A percentile compares a stretch with the other conserved stretches of the same genome.
phyloP scores from a whole-genome alignment of 2,888 invertebrate species.

The Caenorhabditis uteleia region DNA sequence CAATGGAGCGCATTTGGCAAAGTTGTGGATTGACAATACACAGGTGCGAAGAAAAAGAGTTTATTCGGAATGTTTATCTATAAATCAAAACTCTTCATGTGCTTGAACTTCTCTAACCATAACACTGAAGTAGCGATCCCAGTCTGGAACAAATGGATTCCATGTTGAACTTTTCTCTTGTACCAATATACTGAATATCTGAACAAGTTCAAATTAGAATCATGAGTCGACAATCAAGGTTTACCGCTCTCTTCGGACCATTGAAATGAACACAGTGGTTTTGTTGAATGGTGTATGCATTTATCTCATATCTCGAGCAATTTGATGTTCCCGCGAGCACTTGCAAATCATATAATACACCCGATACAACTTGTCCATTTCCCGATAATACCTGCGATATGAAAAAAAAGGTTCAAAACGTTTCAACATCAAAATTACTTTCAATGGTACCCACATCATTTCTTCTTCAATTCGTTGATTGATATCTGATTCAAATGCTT shows the following conservation, averaged over 20 bases:
- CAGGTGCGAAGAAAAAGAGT: no score
- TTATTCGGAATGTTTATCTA: no score
- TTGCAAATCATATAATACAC: constrained; percentile 40
- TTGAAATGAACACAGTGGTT: constrained; percentile 32
- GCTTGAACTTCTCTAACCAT: no score
- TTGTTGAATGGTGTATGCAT: constrained; percentile 23
- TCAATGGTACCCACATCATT: constrained; percentile 43
- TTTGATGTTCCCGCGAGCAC: constrained; percentile 45
- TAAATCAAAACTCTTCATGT: no score
- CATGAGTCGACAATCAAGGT: not conserved
- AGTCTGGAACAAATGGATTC: constrained; percentile 30
- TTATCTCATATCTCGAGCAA: constrained; percentile 40
- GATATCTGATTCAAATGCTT: constrained; percentile 43
- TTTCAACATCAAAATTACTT: constrained; percentile 12
- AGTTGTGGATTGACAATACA: no score
- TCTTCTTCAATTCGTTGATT: constrained; percentile 33
- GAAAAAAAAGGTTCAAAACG: not conserved
- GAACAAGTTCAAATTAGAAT: not conserved
- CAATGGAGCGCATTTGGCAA: no score
- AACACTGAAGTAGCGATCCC: no score
- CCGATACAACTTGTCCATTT: constrained; percentile 39
- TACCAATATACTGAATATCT: constrained; percentile 32
- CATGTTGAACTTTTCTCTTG: constrained; percentile 26
- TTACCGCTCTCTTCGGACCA: constrained; percentile 26
- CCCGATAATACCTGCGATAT: constrained; percentile 20